Evolutionary conservation across 2,113 vertebrate genomes (phyloP), one percentile per base, ranked within the genome.

Genomic region (Oryzias woworae): DNA sequence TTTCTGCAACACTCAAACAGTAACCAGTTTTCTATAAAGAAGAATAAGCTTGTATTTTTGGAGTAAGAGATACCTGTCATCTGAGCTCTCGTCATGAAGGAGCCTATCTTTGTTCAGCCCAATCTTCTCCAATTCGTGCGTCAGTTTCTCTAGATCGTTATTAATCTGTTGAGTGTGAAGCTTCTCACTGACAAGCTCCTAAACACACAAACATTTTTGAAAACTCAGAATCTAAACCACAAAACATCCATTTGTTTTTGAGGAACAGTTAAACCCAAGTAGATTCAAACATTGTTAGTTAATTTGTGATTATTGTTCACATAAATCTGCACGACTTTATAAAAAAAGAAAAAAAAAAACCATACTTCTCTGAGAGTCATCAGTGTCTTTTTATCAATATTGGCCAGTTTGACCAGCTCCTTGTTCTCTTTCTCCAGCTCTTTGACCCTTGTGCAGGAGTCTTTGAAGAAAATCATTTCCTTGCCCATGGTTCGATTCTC

Each of bases 101-200:
- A 99, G 94, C 28, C 95, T 91, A 61, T 99, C 97, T 85, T 98
- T 99, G 89, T 97, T 96, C 53, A 99, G 89, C 2, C 97, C 97
- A 28, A 99, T 98, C 79, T 99, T 99, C 88, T 99, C 97, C 82
- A 99, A 87, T 73, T 99, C 96, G 0, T 99, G 94, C 26, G 95
- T 95, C 84, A 99, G 91, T 79, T 98, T 99, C 81, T 99, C 96
- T 1, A 99, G 92, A 63, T 99, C 96, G 52, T 98, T 99, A 85
- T 94, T 97, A 84, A 94, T 96, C 91, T 98, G 97, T 69, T 98
- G 97, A 43, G 93, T 94, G 84, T 93, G 94, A 78, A 99, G 66
- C 72, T 99, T 99, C 86, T 99, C 97, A 83, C 89, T 97, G 56
- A 99, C 97, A 68, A 99, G 91, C 83, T 99, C 97, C 97, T 99